Percentiles rank a stretch among this genome's conserved stretches.
Conservation (phyloP, 1,140 invertebrate genomes). For the Mamestra configurata region DNA sequence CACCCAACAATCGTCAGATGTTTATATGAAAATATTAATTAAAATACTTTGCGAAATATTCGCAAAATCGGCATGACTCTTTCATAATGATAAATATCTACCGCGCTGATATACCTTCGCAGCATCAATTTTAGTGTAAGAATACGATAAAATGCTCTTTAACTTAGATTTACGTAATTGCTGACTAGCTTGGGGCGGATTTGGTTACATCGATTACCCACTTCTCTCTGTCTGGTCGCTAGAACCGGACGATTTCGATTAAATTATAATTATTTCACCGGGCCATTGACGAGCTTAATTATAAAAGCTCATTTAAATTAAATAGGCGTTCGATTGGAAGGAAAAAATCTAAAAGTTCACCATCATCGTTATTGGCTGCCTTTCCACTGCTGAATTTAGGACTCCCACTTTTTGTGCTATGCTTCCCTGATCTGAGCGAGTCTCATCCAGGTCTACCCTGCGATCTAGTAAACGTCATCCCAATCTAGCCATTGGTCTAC, state of each 20-base stretch:
- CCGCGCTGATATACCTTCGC: neutral
- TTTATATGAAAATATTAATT: neutral
- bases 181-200: neutral
- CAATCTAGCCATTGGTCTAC: too few species aligned
- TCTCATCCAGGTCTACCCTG: too few species aligned
- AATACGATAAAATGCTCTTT: neutral
- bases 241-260: neutral
- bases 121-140: neutral
- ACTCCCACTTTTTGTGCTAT: too few species aligned
- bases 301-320: too few species aligned
- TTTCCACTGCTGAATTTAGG: too few species aligned
- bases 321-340: too few species aligned
- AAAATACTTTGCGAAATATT: neutral
- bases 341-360: too few species aligned
- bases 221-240: neutral
- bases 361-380: too few species aligned
- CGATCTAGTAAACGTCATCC: too few species aligned
- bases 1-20: neutral
- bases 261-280: slow-evolving; percentile 8
- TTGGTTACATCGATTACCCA: neutral
- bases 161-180: slow-evolving; percentile 11
- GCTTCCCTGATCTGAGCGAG: too few species aligned
- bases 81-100: neutral
- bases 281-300: neutral
- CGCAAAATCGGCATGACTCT: neutral